Percentiles rank a stretch among this genome's conserved stretches.
phyloP scores from a whole-genome alignment of 2,113 vertebrate genomes.

The Pelodiscus sinensis region DNA sequence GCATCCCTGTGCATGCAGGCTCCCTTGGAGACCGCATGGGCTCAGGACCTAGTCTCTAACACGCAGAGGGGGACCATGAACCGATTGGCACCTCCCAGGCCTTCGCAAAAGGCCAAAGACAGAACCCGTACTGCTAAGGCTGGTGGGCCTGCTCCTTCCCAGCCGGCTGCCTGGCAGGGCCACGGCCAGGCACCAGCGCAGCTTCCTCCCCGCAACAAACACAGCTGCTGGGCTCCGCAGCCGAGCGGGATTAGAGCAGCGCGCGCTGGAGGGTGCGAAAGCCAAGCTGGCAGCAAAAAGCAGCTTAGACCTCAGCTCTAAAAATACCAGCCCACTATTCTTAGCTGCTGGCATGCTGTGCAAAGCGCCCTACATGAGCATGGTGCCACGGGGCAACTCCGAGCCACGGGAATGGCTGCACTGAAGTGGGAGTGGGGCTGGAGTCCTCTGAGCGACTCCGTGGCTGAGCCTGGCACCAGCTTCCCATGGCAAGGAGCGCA shows the following conservation, averaged over 20 bases:
- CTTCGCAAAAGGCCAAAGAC: not conserved
- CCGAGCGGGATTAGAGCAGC: not conserved
- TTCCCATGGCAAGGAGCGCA: not conserved
- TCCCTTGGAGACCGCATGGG: too few relatives aligned
- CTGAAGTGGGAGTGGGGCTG: not conserved
- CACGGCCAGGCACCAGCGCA: accelerated
- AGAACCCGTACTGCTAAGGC: not conserved
- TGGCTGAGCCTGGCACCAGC: not conserved
- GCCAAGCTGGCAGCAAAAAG: not conserved
- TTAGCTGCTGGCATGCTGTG: not conserved
- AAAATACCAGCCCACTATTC: conserved; percentile 16
- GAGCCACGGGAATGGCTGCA: not conserved
- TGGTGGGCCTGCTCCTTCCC: not conserved
- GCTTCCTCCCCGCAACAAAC: not conserved
- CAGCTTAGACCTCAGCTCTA: not conserved
- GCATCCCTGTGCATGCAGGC: not conserved
- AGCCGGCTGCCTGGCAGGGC: not conserved
- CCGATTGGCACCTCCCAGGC: not conserved
- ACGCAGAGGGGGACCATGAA: not conserved
- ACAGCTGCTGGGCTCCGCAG: not conserved
- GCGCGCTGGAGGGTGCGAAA: not conserved
- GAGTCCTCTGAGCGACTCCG: not conserved
- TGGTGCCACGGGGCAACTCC: not conserved
- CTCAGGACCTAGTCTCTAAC: not conserved
- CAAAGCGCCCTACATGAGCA: not conserved